Conservation (phyloP, 2,888 invertebrate genomes). For the Drosophila phalerata region DNA sequence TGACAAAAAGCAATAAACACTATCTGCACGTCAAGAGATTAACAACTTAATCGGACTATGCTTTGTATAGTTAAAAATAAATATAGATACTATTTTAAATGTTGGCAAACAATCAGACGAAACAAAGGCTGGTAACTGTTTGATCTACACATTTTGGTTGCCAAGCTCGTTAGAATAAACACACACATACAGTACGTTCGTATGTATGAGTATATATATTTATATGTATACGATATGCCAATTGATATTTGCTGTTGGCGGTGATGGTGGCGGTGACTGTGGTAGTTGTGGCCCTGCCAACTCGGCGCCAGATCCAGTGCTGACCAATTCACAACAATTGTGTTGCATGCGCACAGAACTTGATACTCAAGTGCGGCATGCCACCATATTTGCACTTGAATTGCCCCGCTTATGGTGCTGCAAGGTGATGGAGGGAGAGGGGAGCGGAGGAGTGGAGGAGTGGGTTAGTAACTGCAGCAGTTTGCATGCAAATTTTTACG, state of each 20-base stretch:
- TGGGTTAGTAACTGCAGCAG: constrained; percentile 51
- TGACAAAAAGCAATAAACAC: constrained; percentile 26
- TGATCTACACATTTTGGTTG: constrained; percentile 32
- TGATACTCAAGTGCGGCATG: constrained; percentile 75
- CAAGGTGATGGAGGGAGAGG: background rate
- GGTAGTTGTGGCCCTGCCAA: background rate
- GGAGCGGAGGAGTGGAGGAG: background rate
- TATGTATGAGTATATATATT: background rate
- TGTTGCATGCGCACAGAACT: constrained; percentile 72
- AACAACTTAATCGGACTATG: constrained; percentile 17
- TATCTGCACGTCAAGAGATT: constrained; percentile 36
- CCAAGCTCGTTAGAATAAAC: constrained; percentile 19
- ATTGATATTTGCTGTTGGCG: constrained; percentile 42
- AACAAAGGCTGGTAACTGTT: constrained; percentile 14
- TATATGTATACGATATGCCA: constrained; percentile 2
- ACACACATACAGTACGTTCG: constrained; percentile 1
- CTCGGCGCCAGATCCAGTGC: background rate
- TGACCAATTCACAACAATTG: constrained; percentile 76
- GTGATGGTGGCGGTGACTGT: constrained; percentile 20
- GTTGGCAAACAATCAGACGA: constrained; percentile 59
- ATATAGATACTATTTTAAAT: constrained; percentile 51
- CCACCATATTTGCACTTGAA: constrained; percentile 78
- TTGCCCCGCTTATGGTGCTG: constrained; percentile 41
- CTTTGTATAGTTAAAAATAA: constrained; percentile 10
- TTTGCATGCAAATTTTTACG: constrained; percentile 72